Conservation (phyloP, 2,797 vertebrate genomes). For the Gorsachius magnificus region DNA sequence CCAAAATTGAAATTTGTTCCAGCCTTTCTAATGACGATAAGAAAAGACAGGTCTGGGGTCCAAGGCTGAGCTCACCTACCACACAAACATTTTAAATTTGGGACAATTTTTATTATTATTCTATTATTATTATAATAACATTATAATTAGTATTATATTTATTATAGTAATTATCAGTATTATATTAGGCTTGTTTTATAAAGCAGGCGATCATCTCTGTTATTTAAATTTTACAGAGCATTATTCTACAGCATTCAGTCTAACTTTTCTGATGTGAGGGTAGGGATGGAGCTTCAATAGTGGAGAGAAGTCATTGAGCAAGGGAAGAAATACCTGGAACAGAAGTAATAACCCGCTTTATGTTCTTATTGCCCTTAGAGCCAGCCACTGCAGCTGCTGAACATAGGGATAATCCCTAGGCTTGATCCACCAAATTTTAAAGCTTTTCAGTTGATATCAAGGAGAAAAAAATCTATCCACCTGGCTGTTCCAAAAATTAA, state of each 20-base stretch:
- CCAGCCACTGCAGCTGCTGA: not conserved
- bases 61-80: not conserved
- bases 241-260: not conserved
- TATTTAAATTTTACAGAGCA: not conserved
- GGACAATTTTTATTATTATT: not conserved
- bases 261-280: not conserved
- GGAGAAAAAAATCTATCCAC: not conserved
- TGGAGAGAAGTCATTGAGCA: not conserved
- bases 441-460: not conserved
- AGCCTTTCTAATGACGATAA: not conserved
- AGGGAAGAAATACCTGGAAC: not conserved
- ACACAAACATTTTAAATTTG: not conserved
- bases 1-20: not conserved
- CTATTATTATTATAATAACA: too few species aligned
- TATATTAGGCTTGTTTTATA: not conserved
- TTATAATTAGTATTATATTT: too few species aligned
- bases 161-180: too few species aligned
- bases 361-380: not conserved
- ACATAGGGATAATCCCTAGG: not conserved
- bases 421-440: not conserved
- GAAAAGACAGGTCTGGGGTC: not conserved
- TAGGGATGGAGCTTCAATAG: not conserved
- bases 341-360: not conserved
- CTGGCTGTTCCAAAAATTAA: not conserved
- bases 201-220: not conserved